Base-by-base conservation (phyloP, 2,888 invertebrate genomes). In the Geotrupes spiniger region DNA sequence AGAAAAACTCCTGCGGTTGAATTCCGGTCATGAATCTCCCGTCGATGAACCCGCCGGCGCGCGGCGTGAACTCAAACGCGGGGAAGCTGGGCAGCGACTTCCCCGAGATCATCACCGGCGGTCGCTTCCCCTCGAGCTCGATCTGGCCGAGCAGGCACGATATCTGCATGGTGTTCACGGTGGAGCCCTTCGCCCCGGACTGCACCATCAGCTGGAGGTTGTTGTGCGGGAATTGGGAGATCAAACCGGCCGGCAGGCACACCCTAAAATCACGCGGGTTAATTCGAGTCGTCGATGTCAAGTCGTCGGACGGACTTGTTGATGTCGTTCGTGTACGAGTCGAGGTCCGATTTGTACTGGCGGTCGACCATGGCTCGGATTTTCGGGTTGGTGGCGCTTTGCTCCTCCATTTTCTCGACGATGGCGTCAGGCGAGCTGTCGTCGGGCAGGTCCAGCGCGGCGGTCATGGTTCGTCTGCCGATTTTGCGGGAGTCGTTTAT, bases 1-100 rank as follows among this genome's bases (percentile, higher is more conserved):
- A 98, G 76, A 96, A 99, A 71, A 96, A 96, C 68, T 99, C 98
- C 73, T 95, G 96, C 0, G 97, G 96, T 64, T 90, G 84, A 60
- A 99, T 93, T n/a, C 99, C 99, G 0, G 98, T 97, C 84, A 98
- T 85, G 69, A 99, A 99, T 6, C 99, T 82, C 0, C 94, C 93
- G 59, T 92, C 92, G 44, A 99, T 92, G 68, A 95, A 99, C 1
- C 99, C 99, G 5, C 99, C 96, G 0, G 97, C 92, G 65, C 92
- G 79, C 0, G 97, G 95, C 0, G 89, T 82, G 5, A 88, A 82
- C 63, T 97, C 95, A 63, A 89, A 94, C 0, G 88, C 81, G 1
- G 82, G 79, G 69, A 98, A 99, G 63, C 95, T 92, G 0, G 99
- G 99, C 17, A 99, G 76, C 0, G 89, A 85, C 63, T 90, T 85